A percentile compares a stretch with the other conserved stretches of the same genome.
Evolutionary conservation across 1,140 invertebrate genomes (phyloP).

Genomic region (Drosophila pachea): DNA sequence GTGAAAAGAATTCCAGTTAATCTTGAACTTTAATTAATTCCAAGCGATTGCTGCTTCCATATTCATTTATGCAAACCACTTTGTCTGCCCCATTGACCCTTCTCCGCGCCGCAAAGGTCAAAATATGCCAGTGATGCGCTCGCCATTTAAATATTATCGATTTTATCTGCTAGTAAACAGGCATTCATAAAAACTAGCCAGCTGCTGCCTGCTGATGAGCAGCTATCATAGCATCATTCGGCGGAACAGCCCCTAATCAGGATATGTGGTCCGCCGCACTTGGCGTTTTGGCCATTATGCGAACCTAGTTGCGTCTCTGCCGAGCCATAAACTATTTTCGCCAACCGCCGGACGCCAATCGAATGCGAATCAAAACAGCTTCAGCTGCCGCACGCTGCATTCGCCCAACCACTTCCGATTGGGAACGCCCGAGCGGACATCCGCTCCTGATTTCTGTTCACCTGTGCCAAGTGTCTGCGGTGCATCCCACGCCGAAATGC

Average conservation of each 20-base stretch:
- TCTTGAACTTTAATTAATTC: background rate
- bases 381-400: constrained; percentile 1
- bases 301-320: constrained; percentile 6
- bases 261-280: background rate
- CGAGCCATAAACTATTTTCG: too few relatives aligned
- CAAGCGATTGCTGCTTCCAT: too few relatives aligned
- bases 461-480: constrained; percentile 69
- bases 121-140: background rate
- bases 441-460: constrained; percentile 55
- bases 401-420: background rate
- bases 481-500: constrained; percentile 53
- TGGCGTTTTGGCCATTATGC: constrained; percentile 13
- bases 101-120: background rate
- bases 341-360: too few relatives aligned
- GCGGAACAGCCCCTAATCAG: background rate
- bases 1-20: too few relatives aligned
- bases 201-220: background rate
- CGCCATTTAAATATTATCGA: constrained; percentile 71
- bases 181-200: constrained; percentile 46
- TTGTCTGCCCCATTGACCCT: constrained; percentile 5
- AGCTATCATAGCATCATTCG: background rate
- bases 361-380: constrained; percentile 38
- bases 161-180: constrained; percentile 66
- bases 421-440: constrained; percentile 50
- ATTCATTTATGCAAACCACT: too few relatives aligned